Conservation (phyloP, 1,140 invertebrate species). For the Lamellibrachia luymesi region DNA sequence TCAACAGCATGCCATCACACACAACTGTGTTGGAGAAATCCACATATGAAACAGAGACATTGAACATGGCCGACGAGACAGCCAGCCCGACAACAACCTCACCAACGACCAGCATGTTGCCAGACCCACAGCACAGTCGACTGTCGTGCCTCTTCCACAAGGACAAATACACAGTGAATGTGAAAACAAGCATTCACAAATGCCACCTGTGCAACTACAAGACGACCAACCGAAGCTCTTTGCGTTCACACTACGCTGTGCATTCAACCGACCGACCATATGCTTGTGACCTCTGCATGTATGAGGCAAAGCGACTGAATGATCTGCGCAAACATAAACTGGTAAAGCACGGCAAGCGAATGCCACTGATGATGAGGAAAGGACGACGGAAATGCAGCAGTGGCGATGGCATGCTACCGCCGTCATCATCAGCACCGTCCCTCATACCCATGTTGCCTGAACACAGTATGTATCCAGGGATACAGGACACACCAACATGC, state of each 20-base stretch:
- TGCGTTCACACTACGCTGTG: slow-evolving; percentile 36
- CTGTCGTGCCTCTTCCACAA: not conserved
- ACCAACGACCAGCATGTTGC: not conserved
- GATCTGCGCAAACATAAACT: slow-evolving; percentile 38
- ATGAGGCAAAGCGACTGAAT: slow-evolving; percentile 36
- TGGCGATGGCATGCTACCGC: not conserved
- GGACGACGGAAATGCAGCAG: not conserved
- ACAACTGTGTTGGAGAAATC: not conserved
- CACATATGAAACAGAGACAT: not conserved
- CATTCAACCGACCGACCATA: slow-evolving; percentile 36
- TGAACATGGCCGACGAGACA: not conserved
- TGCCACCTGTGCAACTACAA: slow-evolving; percentile 34
- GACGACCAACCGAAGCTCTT: slow-evolving; percentile 32
- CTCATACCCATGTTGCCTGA: not conserved
- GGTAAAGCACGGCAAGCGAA: slow-evolving; percentile 26
- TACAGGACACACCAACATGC: not conserved
- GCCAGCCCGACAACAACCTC: not conserved
- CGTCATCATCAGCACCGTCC: not conserved
- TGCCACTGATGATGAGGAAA: not conserved
- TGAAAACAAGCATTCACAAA: slow-evolving; percentile 12
- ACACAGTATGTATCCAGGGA: not conserved
- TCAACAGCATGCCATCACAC: not conserved
- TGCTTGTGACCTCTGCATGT: slow-evolving; percentile 35
- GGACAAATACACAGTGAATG: not conserved
- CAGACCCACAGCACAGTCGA: not conserved